Evolutionary conservation across 2,113 vertebrate genomes (phyloP), one percentile per base, ranked within the genome.

Genomic region (Alces alces): DNA sequence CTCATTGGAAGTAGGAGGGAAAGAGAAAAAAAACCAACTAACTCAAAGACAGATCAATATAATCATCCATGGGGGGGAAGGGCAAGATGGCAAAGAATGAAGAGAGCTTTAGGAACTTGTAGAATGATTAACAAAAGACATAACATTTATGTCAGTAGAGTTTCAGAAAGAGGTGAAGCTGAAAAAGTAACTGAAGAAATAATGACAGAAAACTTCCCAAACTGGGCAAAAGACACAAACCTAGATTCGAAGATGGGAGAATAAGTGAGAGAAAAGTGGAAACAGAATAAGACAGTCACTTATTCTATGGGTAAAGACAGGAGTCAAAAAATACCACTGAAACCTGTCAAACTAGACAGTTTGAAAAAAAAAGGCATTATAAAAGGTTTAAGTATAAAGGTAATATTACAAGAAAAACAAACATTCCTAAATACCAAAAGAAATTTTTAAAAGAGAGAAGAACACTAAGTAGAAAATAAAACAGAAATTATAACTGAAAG

Each of bases 211-310:
- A 88, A 80, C n/a, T 23, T 80, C 15, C 45, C 57, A 50, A 91
- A 91, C 2, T 39, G 78, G 39, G 39, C 73, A 95, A 91, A 93
- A 83, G 30, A 84, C 17, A 85, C 39, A 86, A 70, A 54, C 19
- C 43, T 89, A 96, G n/a, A 93, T 66, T 95, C 33, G 85, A 97
- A 89, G 86, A 58, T 78, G 61, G 33, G 39, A 86, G 16, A 23
- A 91, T 47, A 5, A 94, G 33, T 7, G 17, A 89, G 39, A 92
- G 47, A 79, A 93, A 76, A 83, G 6, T 90, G 47, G 45, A 91
- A 91, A 83, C 1, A 66, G 83, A 97, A 64, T 89, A 93, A 91
- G 16, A 4, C 66, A 30, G 66, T 25, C 45, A 27, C 78, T 52
- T 82, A n/a, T 13, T 94, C 30, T 27, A 43, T 4, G 91, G 25